Conservation (phyloP, 2,888 invertebrate species). For the Drosophila fungiperda region DNA sequence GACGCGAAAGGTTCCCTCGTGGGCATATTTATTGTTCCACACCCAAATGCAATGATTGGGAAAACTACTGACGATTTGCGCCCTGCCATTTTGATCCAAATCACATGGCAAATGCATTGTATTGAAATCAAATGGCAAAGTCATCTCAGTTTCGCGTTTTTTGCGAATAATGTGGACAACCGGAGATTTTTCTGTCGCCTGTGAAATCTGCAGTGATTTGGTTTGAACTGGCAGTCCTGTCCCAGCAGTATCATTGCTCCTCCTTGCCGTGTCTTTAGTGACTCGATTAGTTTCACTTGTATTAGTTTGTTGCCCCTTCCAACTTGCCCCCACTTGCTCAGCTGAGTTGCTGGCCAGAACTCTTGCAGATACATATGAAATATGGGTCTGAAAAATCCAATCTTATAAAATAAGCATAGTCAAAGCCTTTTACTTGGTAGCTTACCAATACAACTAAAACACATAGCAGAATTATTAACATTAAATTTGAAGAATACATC, state of each 20-base stretch:
- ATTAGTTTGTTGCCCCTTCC: background rate
- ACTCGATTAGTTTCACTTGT: conserved; percentile 1
- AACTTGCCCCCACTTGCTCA: background rate
- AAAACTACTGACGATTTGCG: background rate
- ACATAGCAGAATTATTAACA: background rate
- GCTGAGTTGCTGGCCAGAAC: background rate
- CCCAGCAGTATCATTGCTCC: conserved; percentile 5
- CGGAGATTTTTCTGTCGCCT: background rate
- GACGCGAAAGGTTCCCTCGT: conserved; percentile 41
- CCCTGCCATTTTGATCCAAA: conserved; percentile 32
- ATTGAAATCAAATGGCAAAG: conserved; percentile 38
- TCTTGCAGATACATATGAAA: conserved; percentile 2
- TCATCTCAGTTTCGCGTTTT: conserved; percentile 20
- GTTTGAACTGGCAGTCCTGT: background rate
- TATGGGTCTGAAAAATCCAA: conserved; percentile 5
- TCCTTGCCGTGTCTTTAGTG: background rate
- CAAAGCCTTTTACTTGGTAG: background rate
- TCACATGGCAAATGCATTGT: conserved; percentile 53
- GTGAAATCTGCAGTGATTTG: conserved; percentile 3
- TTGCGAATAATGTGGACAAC: conserved; percentile 29
- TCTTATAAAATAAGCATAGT: accelerated
- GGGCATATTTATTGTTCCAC: conserved; percentile 39
- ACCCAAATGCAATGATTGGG: conserved; percentile 54
- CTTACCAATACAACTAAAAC: conserved; percentile 30
- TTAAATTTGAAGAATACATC: conserved; percentile 14